Base-by-base conservation (phyloP, 2,888 invertebrate genomes). In the Myathropa florea region DNA sequence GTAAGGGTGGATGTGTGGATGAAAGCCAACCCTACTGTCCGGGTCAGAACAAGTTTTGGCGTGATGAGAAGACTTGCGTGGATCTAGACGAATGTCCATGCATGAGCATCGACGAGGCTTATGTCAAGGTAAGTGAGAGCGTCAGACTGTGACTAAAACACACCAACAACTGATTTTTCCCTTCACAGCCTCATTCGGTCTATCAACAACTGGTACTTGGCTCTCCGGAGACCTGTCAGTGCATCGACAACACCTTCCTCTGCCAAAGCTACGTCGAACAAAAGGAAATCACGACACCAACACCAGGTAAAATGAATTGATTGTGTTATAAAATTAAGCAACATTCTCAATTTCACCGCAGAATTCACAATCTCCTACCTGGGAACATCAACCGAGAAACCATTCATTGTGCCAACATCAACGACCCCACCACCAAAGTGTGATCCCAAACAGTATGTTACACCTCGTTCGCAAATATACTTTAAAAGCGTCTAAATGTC, bases 151-250 rank as follows among this genome's bases (percentile, higher is more conserved):
- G 10, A 33, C 6, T 57, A 4, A 10, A 26, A 12, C 1, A 4
- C 9, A 10, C 21, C 53, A n/a, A 0, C 39, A 39, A 3, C n/a
- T n/a, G n/a, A n/a, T 0, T 24, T 24, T 10, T 61, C 18, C 46
- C 55, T 18, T 4, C 2, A 39, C 18, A 96, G 95, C 97, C 97
- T 0, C 96, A 96, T 21, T 95, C 95, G 70, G 94, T 95, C 0
- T 91, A 94, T 2, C 89, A 92, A 14, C 94, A 95, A 89, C 93
- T 93, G 0, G 91, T 91, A 4, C 61, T 90, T 0, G 90, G 89
- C 0, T 94, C 94, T 0, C 96, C 96, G 90, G 94, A 95, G 89
- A 93, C 94, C 14, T 98, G 97, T 90, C 97, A 97, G 89, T 98
- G 98, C 89, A 93, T 96, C 7, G 94, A 96, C 90, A 97, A 97